Conservation (phyloP, 2,797 vertebrate species). For the Tokudaia tokunoshimensis region DNA sequence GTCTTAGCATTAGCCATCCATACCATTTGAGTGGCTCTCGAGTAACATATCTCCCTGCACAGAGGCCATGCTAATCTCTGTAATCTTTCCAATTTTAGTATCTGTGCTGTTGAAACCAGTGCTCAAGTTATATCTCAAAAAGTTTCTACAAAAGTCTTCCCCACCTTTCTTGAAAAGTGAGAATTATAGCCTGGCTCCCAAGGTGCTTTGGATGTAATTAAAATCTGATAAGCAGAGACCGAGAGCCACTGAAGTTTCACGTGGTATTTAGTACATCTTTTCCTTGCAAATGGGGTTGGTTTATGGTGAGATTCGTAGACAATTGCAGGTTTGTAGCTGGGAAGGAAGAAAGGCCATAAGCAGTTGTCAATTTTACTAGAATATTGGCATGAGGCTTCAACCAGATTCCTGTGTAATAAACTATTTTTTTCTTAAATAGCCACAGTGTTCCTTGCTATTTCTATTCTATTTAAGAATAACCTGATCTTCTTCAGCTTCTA, state of each 20-base stretch:
- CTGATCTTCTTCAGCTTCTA: not conserved
- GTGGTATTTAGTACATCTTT: not conserved
- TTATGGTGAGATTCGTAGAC: not conserved
- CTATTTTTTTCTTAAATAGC: not conserved
- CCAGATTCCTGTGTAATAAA: not conserved
- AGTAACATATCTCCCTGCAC: not conserved
- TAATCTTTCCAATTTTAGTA: not conserved
- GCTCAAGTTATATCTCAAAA: not conserved
- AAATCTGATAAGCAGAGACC: not conserved
- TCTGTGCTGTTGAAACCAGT: not conserved
- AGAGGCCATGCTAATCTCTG: not conserved
- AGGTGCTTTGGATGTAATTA: not conserved
- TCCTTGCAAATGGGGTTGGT: not conserved
- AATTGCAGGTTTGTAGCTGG: not conserved
- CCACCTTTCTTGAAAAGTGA: not conserved
- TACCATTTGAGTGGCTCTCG: not conserved
- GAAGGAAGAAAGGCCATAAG: not conserved
- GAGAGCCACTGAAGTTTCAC: not conserved
- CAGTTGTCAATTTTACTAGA: not conserved
- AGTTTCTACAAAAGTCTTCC: not conserved
- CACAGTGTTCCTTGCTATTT: not conserved
- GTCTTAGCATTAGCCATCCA: not conserved
- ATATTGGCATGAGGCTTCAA: not conserved
- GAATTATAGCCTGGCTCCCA: not conserved
- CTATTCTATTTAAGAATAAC: not conserved